These are phyloP conservation scores for Smittia sp. DNA, from an alignment of 2,888 invertebrate genomes.

Conservation along the genomic window DNA sequence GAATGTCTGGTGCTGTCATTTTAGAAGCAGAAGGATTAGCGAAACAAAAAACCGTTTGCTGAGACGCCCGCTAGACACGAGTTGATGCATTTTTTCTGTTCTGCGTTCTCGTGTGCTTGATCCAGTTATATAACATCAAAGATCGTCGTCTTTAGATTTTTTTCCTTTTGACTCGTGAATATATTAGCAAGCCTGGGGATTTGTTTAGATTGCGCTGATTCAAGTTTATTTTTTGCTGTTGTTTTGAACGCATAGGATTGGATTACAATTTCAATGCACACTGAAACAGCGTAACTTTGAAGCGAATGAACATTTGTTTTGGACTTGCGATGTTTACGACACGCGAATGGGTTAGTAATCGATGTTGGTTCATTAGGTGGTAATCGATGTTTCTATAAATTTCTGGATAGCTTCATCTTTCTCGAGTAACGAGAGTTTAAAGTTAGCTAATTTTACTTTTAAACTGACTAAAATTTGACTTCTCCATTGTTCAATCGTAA, in stretches of 20 bases:
- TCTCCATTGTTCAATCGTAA: too few relatives aligned
- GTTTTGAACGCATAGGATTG: not conserved
- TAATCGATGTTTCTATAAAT: too few relatives aligned
- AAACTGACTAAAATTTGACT: too few relatives aligned
- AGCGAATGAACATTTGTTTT: not conserved
- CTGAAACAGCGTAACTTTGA: not conserved
- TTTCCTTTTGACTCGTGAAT: not conserved
- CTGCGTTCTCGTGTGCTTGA: conserved; percentile 11
- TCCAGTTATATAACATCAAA: conserved; percentile 25
- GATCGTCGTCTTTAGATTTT: not conserved
- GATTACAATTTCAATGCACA: conserved; percentile 16
- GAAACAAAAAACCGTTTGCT: conserved; percentile 27
- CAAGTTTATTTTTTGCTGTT: not conserved
- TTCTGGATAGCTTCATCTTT: too few relatives aligned
- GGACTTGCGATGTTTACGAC: not conserved
- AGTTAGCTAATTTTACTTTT: too few relatives aligned
- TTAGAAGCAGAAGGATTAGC: not conserved
- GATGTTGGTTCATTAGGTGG: too few relatives aligned
- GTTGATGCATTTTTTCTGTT: conserved; percentile 25
- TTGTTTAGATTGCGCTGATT: not conserved
- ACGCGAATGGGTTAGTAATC: too few relatives aligned
- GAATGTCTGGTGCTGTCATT: not conserved
- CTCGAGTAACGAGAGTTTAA: too few relatives aligned
- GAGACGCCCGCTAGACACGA: conserved; percentile 31
- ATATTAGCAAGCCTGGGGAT: not conserved